Base-by-base conservation (phyloP, 2,888 invertebrate genomes). In the Candidula unifasciata region DNA sequence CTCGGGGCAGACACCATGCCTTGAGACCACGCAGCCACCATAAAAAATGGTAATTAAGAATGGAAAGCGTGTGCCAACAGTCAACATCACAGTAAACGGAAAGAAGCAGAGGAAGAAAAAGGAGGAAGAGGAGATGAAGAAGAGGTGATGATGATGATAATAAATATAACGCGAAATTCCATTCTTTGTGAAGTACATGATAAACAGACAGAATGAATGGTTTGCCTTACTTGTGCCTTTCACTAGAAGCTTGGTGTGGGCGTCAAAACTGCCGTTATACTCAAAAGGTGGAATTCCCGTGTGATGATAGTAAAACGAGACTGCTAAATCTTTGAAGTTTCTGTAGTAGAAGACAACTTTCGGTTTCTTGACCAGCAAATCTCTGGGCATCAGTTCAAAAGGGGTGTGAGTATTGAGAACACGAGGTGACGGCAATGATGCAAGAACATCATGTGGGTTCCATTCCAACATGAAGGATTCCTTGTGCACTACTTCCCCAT, bases 351-450 rank as follows among this genome's bases (percentile, higher is more conserved):
- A 74, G 0, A 82, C 82, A 27, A 76, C 76, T 24, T 82, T 82
- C 6, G 44, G 37, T 27, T 64, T 74, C 44, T 74, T 82, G 21
- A 16, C 52, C 0, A 82, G 24, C 30, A 82, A 18, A 27, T 82
- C 74, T 44, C 33, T 33, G 13, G 82, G 82, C 64, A 33, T 37
- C 37, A 37, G 35, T 5, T 82, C 74, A 60, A 60, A 82, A 1
- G 64, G 33, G 74, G 74, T 37, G 82, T 82, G 82, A 35, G 64
- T 82, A 44, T 82, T 82, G 30, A 82, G 82, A 13, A 82, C 66
- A 5, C 82, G 64, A 30, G 82, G 82, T 5, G 74, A 74, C 0
- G 82, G 74, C 18, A 82, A 74, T 1, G 60, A 74, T 18, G n/a
- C 30, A 30, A 60, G 44, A 1, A 44, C 30, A 3, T n/a, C 16